Percentiles rank a stretch among this genome's conserved stretches.
Evolutionary conservation across 2,797 vertebrate species (phyloP).

Genomic region (Otus scops): DNA sequence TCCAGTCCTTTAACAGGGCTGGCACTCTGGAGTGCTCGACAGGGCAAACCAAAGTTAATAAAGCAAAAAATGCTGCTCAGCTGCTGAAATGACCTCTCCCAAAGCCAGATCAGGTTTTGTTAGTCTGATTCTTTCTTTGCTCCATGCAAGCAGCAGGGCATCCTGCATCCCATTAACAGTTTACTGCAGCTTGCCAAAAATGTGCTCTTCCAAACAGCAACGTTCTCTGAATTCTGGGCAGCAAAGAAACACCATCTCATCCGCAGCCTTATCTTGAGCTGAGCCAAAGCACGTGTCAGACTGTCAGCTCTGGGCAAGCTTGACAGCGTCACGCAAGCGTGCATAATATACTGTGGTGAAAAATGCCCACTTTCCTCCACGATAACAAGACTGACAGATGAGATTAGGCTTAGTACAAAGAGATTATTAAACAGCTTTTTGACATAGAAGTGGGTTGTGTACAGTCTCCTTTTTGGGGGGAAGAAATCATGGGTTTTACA

Average conservation of each 20-base stretch:
- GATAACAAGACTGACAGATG: neutral
- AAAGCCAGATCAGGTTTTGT: neutral
- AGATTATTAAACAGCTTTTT: neutral
- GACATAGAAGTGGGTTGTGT: neutral
- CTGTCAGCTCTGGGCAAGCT: neutral
- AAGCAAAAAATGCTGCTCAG: neutral
- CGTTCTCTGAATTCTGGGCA: neutral
- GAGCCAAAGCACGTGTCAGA: neutral
- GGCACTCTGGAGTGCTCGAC: neutral
- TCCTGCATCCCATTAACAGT: neutral
- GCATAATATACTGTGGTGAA: rapidly evolving
- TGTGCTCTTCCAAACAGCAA: neutral
- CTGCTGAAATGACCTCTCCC: neutral
- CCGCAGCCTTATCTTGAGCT: neutral
- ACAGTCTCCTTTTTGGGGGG: rapidly evolving
- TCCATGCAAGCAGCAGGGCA: neutral
- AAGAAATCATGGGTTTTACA: neutral
- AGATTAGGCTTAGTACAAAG: neutral
- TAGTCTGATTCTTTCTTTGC: neutral
- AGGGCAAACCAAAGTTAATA: neutral
- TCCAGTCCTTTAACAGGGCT: neutral
- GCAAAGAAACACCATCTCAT: neutral
- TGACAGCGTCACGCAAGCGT: neutral
- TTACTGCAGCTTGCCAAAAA: neutral
- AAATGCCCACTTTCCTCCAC: neutral